phyloP scores from a whole-genome alignment of 1,140 invertebrate genomes.

The Drosophila truncata region DNA sequence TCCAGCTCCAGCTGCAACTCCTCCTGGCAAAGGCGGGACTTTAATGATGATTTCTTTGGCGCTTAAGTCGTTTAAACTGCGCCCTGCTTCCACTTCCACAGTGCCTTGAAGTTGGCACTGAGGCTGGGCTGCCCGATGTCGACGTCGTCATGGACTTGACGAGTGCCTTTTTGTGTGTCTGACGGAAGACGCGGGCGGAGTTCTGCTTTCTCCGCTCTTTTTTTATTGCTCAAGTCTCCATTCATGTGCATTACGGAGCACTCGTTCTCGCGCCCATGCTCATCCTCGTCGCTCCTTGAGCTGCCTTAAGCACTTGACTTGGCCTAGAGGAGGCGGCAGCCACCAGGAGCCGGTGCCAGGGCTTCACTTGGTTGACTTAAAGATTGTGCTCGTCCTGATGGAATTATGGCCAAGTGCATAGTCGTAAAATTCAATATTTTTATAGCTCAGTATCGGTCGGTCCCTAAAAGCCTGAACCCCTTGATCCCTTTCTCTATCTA shows the following conservation, averaged over 20 bases:
- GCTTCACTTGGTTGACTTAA: constrained; percentile 66
- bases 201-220: constrained; percentile 50
- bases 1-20: constrained; percentile 21
- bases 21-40: constrained; percentile 57
- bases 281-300: constrained; percentile 63
- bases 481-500: constrained; percentile 1
- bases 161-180: constrained; percentile 82
- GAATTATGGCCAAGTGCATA: constrained; percentile 79
- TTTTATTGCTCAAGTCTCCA: constrained; percentile 64
- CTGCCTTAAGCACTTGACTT: constrained; percentile 83
- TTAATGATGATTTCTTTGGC: constrained; percentile 84
- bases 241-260: constrained; percentile 81
- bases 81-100: constrained; percentile 23
- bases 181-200: constrained; percentile 45
- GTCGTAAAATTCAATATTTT: constrained; percentile 82
- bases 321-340: constrained; percentile 51
- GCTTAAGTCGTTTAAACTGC: constrained; percentile 83
- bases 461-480: constrained; percentile 47
- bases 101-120: constrained; percentile 12
- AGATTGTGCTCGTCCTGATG: constrained; percentile 70
- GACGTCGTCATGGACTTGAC: constrained; percentile 64
- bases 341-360: constrained; percentile 20
- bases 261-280: constrained; percentile 42
- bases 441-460: constrained; percentile 53
- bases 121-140: constrained; percentile 7